Evolutionary conservation across 2,888 invertebrate genomes (phyloP), one percentile per base, ranked within the genome.

Genomic region (Mesochorus sp.): DNA sequence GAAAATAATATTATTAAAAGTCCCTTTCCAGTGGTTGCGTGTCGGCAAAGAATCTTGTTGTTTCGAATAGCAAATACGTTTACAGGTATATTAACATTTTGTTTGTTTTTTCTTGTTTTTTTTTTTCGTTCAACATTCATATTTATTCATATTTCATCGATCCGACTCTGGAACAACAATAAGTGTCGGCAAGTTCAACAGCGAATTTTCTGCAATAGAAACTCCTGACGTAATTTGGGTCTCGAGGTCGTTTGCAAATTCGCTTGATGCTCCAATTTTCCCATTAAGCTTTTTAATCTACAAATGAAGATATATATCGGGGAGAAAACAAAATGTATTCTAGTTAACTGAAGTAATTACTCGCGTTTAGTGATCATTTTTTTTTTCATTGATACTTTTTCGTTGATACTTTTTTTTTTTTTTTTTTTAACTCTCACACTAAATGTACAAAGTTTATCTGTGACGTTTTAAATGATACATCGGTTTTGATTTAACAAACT

Each of bases 1-100:
- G 34, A 64, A 12, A 37, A 74, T 51, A 59, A 71, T 28, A 51
- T 28, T 51, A 24, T 49, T 21, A 12, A 61, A 12, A 28, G 39
- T 55, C 37, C 47, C 55, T 55, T 66, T 26, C 34, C 24, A 26
- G 10, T n/a, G 10, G 8, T 26, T 19, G 19, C 19, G 2, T 19
- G 24, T 1, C 12, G 19, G 17, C 28, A 10, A 51, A 12, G n/a
- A 19, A 31, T 31, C 31, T 5, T 2, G 31, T 1, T 31, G 5
- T 31, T 31, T 31, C 2, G 31, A n/a, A n/a, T n/a, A n/a, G n/a
- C n/a, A n/a, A n/a, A n/a, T n/a, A n/a, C n/a, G n/a, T n/a, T n/a
- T n/a, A n/a, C n/a, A n/a, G n/a, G n/a, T n/a, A n/a, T 4, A 8
- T 10, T 4, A 3, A 0, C 0, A 3, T 10, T 17, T 17, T 39